Base-by-base conservation (phyloP, 2,797 vertebrate species). In the Lateolabrax maculatus region DNA sequence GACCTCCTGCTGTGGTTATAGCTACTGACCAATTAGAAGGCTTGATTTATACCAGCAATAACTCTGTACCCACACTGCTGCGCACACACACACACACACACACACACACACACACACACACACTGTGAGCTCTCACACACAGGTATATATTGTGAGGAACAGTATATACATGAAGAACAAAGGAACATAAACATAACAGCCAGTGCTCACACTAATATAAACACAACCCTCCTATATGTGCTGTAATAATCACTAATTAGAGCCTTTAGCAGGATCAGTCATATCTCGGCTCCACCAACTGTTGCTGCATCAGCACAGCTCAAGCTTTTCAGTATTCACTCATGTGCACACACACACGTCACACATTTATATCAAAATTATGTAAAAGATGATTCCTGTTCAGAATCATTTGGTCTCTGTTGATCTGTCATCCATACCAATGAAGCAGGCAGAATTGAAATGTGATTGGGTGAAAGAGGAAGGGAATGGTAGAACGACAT, bases 31-130 rank as follows among this genome's bases (percentile, higher is more conserved):
- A 93, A 92, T 94, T 94, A 93, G 27, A 88, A 72, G 55, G 46
- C 87, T 77, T 92, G 92, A 93, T 93, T 94, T 93, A 94, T 92
- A 86, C 63, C 70, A 75, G 88, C 80, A 87, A 90, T 90, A 92
- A 89, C 72, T 84, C 48, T 69, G 29, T 39, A n/a, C 81, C 75
- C 67, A 72, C 77, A 87, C 36, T 29, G 37, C 58, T 67, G 56
- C 52, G 64, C 49, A 80, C 37, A 65, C 48, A 58, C 3, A 34
- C 31, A 34, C 31, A 6, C 31, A n/a, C n/a, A n/a, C n/a, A n/a
- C 49, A 80, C 37, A 65, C 48, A 58, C 3, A 34, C 31, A 34
- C 31, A 6, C 31, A 51, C 72, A 21, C 31, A 36, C 43, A 56
- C 60, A 67, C 56, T 71, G 48, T 65, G 46, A 31, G 16, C n/a